These are phyloP conservation scores for Philopedon plagiatum DNA, from an alignment of 2,888 invertebrate genomes.

Conservation along the genomic window DNA sequence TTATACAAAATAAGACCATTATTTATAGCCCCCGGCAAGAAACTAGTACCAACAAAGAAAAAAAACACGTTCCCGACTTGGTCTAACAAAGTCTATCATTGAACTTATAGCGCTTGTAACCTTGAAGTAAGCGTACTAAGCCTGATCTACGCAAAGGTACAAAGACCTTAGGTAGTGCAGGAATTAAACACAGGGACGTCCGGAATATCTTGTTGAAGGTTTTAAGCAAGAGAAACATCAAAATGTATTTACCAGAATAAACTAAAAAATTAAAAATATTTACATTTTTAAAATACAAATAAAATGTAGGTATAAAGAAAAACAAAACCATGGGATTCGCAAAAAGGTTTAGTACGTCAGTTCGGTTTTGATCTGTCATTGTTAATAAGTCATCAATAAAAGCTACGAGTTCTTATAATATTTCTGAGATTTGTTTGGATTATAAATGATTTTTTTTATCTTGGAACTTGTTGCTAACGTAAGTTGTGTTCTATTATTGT, in stretches of 20 bases:
- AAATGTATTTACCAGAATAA: not conserved
- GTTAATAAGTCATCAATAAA: no score
- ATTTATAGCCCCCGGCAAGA: conserved; percentile 34
- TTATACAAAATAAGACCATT: conserved; percentile 45
- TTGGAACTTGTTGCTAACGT: no score
- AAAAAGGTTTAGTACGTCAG: no score
- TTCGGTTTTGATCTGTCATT: no score
- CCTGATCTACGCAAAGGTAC: conserved; percentile 50
- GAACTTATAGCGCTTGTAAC: conserved; percentile 49
- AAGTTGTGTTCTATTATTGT: no score
- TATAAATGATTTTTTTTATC: no score
- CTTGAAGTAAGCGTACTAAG: conserved; percentile 50
- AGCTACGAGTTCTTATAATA: no score
- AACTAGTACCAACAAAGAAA: conserved; percentile 37
- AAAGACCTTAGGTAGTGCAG: conserved; percentile 46
- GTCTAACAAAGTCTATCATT: conserved; percentile 50
- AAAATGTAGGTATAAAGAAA: no score
- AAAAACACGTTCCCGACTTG: conserved; percentile 47
- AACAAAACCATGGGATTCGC: no score
- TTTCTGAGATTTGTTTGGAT: no score
- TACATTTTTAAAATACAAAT: no score
- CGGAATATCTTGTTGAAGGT: not conserved
- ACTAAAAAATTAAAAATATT: no score
- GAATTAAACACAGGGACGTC: conserved; percentile 28
- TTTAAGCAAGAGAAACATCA: not conserved